Conservation (phyloP, 2,888 invertebrate species). For the Mesorhabditis spiculigera region DNA sequence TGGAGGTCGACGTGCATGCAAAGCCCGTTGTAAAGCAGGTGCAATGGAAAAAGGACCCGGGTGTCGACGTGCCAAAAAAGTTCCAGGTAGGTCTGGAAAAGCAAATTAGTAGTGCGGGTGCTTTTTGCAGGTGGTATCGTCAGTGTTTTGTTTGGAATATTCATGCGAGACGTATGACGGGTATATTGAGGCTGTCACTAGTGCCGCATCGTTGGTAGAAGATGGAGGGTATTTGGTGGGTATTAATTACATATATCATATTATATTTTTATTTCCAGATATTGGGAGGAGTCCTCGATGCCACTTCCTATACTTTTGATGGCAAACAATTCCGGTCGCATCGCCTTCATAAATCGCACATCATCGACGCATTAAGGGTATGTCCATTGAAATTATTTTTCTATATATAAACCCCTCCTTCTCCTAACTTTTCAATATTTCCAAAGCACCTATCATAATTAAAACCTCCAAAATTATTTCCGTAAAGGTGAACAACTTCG, state of each 20-base stretch:
- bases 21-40: slow-evolving; percentile 41
- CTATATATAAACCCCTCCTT: background rate
- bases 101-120: background rate
- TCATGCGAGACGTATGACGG: slow-evolving; percentile 41
- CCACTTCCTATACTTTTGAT: slow-evolving; percentile 50
- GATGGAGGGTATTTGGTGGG: slow-evolving; percentile 50
- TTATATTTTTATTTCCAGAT: slow-evolving; percentile 21
- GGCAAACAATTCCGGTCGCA: slow-evolving; percentile 50
- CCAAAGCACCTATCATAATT: no score
- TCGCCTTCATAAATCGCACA: slow-evolving; percentile 39
- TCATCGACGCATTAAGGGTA: slow-evolving; percentile 42
- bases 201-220: slow-evolving; percentile 47
- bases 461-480: background rate
- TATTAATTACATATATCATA: background rate
- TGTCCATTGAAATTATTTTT: background rate
- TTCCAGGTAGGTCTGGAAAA: slow-evolving; percentile 38
- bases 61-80: slow-evolving; percentile 41
- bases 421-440: background rate
- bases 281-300: slow-evolving; percentile 56
- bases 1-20: slow-evolving; percentile 51
- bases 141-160: slow-evolving; percentile 56
- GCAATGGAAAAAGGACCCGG: slow-evolving; percentile 30
- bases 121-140: slow-evolving; percentile 41
- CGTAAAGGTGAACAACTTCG: slow-evolving; percentile 16
- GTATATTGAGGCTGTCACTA: slow-evolving; percentile 35